Evolutionary conservation across 2,113 vertebrate species (phyloP).

Genomic region (Setophaga kirtlandii): DNA sequence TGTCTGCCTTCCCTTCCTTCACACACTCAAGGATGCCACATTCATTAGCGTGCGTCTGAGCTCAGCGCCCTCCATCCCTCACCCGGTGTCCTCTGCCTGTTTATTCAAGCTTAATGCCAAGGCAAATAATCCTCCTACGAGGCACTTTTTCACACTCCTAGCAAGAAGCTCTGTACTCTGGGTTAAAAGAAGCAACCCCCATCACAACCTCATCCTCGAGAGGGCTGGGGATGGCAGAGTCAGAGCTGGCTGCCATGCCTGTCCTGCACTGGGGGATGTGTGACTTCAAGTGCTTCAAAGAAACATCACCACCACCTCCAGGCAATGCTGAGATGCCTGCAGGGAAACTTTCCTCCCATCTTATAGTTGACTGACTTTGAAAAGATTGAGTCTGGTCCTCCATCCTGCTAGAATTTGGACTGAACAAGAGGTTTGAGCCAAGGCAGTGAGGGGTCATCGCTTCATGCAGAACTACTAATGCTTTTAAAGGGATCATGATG

Average conservation of each 20-base stretch:
- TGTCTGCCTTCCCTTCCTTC: constrained; percentile 55
- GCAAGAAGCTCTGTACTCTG: neutral
- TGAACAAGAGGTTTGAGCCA: neutral
- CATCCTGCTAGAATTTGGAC: neutral
- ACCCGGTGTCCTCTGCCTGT: constrained; percentile 7
- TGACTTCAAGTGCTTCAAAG: neutral
- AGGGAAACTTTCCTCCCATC: neutral
- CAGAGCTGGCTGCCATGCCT: fast-evolving
- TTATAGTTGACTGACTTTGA: neutral
- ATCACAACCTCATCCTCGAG: neutral
- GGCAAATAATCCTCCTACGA: constrained; percentile 1
- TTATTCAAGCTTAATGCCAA: constrained; percentile 15
- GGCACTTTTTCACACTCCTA: neutral
- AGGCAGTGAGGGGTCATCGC: neutral
- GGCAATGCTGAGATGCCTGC: neutral
- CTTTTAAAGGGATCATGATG: neutral
- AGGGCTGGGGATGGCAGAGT: neutral
- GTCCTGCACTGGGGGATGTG: neutral
- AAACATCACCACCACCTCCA: neutral
- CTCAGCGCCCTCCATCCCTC: constrained; percentile 4
- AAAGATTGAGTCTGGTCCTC: neutral
- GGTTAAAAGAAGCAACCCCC: constrained; percentile 15
- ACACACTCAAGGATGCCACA: constrained; percentile 48
- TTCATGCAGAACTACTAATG: neutral
- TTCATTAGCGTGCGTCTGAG: constrained; percentile 37